Evolutionary conservation across 2,888 invertebrate species (phyloP).

Genomic region (Salticus scenicus): DNA sequence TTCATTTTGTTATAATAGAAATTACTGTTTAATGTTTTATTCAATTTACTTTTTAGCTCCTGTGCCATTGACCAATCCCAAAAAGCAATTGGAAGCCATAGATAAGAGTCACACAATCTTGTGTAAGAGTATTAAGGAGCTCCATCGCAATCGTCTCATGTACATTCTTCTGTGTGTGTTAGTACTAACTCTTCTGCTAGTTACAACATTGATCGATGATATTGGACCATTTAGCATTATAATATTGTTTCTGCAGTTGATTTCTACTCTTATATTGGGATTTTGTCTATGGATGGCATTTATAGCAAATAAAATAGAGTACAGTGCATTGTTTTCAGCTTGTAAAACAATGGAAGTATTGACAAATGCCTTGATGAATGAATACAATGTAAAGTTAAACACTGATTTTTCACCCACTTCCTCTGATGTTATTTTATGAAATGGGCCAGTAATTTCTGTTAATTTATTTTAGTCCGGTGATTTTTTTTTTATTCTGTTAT

Average conservation of each 20-base stretch:
- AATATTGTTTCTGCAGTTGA: conserved; percentile 74
- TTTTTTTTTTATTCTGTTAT: too few relatives aligned
- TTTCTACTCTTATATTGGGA: conserved; percentile 69
- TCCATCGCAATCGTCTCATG: conserved; percentile 52
- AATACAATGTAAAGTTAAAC: conserved; percentile 46
- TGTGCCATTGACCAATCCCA: conserved; percentile 15
- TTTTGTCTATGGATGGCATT: conserved; percentile 86
- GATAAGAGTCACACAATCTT: conserved; percentile 54
- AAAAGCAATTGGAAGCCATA: conserved; percentile 52
- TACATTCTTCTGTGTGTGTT: conserved; percentile 55
- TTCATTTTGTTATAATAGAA: too few relatives aligned
- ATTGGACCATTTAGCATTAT: conserved; percentile 47
- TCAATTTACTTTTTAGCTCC: background rate
- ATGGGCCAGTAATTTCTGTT: background rate
- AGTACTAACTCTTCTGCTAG: conserved; percentile 43
- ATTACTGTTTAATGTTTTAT: too few relatives aligned
- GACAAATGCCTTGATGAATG: conserved; percentile 49
- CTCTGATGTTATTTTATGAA: conserved; percentile 45
- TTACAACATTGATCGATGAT: conserved; percentile 50
- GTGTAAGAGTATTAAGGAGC: conserved; percentile 46
- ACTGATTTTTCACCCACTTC: conserved; percentile 5
- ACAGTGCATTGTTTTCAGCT: conserved; percentile 85
- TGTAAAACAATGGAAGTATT: conserved; percentile 81
- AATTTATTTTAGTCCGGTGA: background rate
- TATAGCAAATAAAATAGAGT: conserved; percentile 88